Evolutionary conservation across 1,140 invertebrate species (phyloP), one percentile per base, ranked within the genome.

Genomic region (Penaeus indicus): DNA sequence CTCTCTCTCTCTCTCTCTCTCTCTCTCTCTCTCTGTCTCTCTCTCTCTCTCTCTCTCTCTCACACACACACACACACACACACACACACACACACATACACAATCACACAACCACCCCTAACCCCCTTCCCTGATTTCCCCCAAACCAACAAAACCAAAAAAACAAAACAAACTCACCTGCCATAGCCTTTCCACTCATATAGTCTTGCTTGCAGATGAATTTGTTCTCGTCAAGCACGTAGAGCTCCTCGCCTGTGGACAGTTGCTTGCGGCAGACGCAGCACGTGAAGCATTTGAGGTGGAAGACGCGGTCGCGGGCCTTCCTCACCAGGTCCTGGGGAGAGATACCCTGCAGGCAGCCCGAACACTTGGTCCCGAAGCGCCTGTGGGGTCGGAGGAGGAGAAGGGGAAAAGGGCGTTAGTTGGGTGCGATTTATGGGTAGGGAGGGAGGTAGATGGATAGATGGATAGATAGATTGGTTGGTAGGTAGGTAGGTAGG

Each of bases 171-270:
- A 5, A 10, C 80, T 88, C 64, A 89, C 89, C 90, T 54, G 88
- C 77, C 38, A 90, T 64, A 10, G 10, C 10, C 69, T 97, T 97
- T 91, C 96, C 97, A 88, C 96, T 96, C 92, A 98, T 94, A 94
- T 98, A 99, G 94, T 99, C 98, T 92, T 98, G 96, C 94, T 99
- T 99, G 94, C 99, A 99, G 92, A 99, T 97, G 93, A 99, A 99
- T 94, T 97, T 98, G 94, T 98, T 98, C 94, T 99, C 97, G 92
- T 99, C 98, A 91, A 99, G 94, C 63, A 99, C 97, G 93, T 99
- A 99, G 5, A 99, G 95, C 93, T 99, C 98, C 93, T 99, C 98
- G 77, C 98, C 98, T 4, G 98, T 99, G 89, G 97, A 98, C 92
- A 99, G 95, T 94, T 99, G 97, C 93, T 98, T 98, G 91, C 97